Percentiles rank a stretch among this genome's conserved stretches.
phyloP scores from a whole-genome alignment of 2,113 vertebrate genomes.

The Tetrao urogallus region DNA sequence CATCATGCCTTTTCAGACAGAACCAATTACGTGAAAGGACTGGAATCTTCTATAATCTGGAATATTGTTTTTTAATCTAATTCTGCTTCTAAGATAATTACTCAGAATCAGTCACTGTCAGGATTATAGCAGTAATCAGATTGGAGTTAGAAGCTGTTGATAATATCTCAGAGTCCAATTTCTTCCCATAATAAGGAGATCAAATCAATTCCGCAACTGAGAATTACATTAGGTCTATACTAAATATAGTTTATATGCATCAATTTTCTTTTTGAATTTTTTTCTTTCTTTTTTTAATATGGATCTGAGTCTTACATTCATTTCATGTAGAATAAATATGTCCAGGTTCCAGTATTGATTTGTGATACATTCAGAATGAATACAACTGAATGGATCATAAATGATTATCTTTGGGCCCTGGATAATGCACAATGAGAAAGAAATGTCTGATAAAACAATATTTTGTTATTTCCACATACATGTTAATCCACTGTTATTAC shows the following conservation, averaged over 20 bases:
- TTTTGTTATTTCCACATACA: conserved; percentile 2
- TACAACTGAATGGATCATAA: neutral
- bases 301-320: conserved; percentile 47
- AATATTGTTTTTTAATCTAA: conserved; percentile 84
- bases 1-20: conserved; percentile 66
- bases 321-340: conserved; percentile 41
- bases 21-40: conserved; percentile 72
- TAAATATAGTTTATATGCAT: conserved; percentile 63
- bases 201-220: conserved; percentile 74
- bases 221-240: conserved; percentile 73
- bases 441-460: conserved; percentile 35
- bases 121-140: conserved; percentile 82
- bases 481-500: neutral
- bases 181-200: conserved; percentile 74
- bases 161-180: conserved; percentile 75
- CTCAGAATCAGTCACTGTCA: conserved; percentile 85
- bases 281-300: conserved; percentile 1
- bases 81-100: conserved; percentile 82
- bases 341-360: neutral
- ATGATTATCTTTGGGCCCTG: conserved; percentile 30
- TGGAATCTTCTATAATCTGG: conserved; percentile 71
- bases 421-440: conserved; percentile 38
- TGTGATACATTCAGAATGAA: conserved; percentile 52
- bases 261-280: neutral
- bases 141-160: conserved; percentile 71